Evolutionary conservation across 2,797 vertebrate genomes (phyloP).

Genomic region (Lagorchestes hirsutus): DNA sequence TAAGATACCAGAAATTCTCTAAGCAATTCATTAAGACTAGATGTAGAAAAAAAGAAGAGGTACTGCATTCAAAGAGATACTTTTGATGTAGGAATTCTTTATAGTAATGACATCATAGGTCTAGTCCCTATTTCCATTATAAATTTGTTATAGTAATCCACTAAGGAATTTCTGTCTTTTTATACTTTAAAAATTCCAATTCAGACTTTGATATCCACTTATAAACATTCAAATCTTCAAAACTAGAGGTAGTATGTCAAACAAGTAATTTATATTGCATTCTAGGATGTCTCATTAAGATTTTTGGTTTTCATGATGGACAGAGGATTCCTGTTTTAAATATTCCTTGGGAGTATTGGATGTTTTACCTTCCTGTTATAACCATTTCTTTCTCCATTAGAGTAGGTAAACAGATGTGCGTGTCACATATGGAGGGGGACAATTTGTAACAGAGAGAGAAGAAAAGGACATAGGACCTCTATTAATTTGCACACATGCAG

Average conservation of each 20-base stretch:
- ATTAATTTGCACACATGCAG: constrained; percentile 81
- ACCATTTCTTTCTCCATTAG: constrained; percentile 78
- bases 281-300: constrained; percentile 54
- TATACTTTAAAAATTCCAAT: not conserved
- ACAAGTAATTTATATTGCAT: constrained; percentile 40
- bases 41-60: not conserved
- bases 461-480: constrained; percentile 67
- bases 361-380: constrained; percentile 77
- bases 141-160: not conserved
- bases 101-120: not conserved
- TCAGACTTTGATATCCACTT: not conserved
- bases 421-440: constrained; percentile 71
- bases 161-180: constrained; percentile 31
- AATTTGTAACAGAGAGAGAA: constrained; percentile 79
- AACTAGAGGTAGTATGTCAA: constrained; percentile 28
- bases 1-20: not conserved
- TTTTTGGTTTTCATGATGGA: constrained; percentile 55
- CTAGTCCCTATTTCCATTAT: not conserved
- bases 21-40: not conserved
- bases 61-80: not conserved
- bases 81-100: not conserved
- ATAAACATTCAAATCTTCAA: constrained; percentile 46
- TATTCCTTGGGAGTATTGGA: constrained; percentile 73
- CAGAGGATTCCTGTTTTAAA: constrained; percentile 48
- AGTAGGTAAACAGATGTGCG: constrained; percentile 84